Conservation (phyloP, 2,888 invertebrate species). For the Lasioglossum pauxillum region DNA sequence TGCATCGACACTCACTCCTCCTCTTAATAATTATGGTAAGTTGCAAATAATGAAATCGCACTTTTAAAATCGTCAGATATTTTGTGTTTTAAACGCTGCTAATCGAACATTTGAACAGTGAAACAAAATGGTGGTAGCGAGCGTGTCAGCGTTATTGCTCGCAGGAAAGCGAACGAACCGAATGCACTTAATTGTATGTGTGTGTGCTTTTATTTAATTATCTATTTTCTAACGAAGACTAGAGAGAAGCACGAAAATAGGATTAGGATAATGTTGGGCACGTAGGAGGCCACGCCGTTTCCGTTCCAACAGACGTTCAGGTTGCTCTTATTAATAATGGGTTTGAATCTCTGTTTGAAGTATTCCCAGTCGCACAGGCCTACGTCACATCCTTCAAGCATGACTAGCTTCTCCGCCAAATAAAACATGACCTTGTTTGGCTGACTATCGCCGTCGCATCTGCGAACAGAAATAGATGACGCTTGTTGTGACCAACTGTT, state of each 20-base stretch:
- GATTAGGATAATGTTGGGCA: conserved; percentile 35
- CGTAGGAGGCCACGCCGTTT: conserved; percentile 66
- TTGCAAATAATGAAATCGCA: neutral
- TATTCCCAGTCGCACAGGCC: conserved; percentile 92
- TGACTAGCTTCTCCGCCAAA: conserved; percentile 89
- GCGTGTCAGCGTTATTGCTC: conserved; percentile 1
- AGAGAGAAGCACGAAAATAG: conserved; percentile 48
- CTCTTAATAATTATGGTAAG: neutral
- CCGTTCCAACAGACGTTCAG: conserved; percentile 86
- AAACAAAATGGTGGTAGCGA: neutral
- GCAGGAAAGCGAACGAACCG: neutral
- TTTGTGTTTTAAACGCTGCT: neutral
- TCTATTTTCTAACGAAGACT: conserved; percentile 52
- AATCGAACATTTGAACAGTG: neutral
- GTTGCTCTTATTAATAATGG: conserved; percentile 86
- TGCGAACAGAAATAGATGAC: conserved; percentile 78
- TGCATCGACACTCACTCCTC: neutral
- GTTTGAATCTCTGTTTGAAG: conserved; percentile 87
- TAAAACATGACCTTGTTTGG: conserved; percentile 88
- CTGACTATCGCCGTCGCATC: conserved; percentile 84
- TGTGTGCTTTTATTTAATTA: neutral
- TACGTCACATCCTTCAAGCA: conserved; percentile 89
- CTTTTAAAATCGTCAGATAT: neutral
- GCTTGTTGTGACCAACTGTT: neutral
- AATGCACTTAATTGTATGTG: neutral